Evolutionary conservation across 2,797 vertebrate species (phyloP), one percentile per base, ranked within the genome.

Genomic region (Microtus obscurus): DNA sequence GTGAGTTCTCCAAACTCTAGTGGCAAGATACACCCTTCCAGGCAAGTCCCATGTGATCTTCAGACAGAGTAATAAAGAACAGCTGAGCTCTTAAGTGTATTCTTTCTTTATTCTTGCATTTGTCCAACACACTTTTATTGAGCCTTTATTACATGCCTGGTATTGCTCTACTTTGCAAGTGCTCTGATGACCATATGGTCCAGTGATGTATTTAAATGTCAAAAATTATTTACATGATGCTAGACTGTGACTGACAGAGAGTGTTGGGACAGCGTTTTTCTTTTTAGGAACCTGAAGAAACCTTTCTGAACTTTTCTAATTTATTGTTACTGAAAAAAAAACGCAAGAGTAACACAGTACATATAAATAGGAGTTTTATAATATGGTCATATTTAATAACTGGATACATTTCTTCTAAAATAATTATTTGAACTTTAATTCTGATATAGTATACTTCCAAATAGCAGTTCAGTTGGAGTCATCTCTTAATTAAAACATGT

Each of bases 401-500:
- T 89, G 79, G 31, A 51, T 9, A 73, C 23, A 31, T 82, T 79
- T 93, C 63, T 61, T 48, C 23, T 78, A 67, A 91, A 81, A 77
- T 74, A 73, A 0, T 91, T 23, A 78, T 48, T 59, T 93, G 56
- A 93, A 71, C 29, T 3, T n/a, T 78, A 93, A 82, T 80, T 93
- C 11, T 87, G 45, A 74, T 78, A 17, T 29, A 81, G 56, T 40
- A 88, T 51, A 37, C 29, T 85, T 95, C 9, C 37, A 89, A 77
- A 67, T 59, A 45, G 69, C 76, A 53, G 63, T 87, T 87, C 21
- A 91, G 34, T 45, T 40, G 14, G 45, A 86, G 19, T 29, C 59
- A 77, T 91, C 27, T 78, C 21, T 73, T 89, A 82, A 93, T 76
- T 90, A 74, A 94, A 90, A 65, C 53, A 90, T 3, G 6, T 14